Percentiles rank a stretch among this genome's conserved stretches.
Evolutionary conservation across 2,797 vertebrate genomes (phyloP).

Genomic region (Meda fulgida): DNA sequence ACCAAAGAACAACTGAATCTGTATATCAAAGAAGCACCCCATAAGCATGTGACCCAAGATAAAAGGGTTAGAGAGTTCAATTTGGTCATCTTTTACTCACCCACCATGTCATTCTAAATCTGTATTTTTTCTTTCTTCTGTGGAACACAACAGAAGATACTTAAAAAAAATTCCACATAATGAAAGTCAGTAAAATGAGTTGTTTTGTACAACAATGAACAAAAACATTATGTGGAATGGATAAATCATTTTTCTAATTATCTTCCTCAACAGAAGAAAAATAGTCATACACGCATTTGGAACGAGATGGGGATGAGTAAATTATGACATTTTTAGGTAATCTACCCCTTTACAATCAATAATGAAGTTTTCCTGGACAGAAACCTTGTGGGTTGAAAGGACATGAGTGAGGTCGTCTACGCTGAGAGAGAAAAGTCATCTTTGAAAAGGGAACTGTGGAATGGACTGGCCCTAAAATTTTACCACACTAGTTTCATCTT

Average conservation of each 20-base stretch:
- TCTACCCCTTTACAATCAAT: neutral
- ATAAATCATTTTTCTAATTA: neutral
- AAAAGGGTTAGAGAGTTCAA: neutral
- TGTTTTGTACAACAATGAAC: neutral
- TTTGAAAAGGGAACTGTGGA: constrained; percentile 8
- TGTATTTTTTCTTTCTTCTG: neutral
- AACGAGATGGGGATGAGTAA: neutral
- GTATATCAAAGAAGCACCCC: neutral
- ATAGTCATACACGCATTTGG: neutral
- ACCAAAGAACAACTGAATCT: neutral
- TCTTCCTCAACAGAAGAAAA: neutral
- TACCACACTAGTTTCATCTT: neutral
- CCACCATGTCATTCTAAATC: neutral
- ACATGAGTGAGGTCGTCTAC: neutral
- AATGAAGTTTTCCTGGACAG: neutral
- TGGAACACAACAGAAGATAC: neutral
- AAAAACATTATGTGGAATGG: too few relatives aligned
- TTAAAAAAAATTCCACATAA: neutral
- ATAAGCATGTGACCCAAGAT: neutral
- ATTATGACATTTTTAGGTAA: neutral
- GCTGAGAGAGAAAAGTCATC: neutral
- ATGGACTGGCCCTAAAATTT: neutral
- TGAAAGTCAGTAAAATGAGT: neutral
- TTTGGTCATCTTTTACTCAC: neutral
- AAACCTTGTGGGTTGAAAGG: constrained; percentile 2